A percentile compares a stretch with the other conserved stretches of the same genome.
Conservation (phyloP, 2,113 vertebrate genomes). For the Ictidomys tridecemlineatus region DNA sequence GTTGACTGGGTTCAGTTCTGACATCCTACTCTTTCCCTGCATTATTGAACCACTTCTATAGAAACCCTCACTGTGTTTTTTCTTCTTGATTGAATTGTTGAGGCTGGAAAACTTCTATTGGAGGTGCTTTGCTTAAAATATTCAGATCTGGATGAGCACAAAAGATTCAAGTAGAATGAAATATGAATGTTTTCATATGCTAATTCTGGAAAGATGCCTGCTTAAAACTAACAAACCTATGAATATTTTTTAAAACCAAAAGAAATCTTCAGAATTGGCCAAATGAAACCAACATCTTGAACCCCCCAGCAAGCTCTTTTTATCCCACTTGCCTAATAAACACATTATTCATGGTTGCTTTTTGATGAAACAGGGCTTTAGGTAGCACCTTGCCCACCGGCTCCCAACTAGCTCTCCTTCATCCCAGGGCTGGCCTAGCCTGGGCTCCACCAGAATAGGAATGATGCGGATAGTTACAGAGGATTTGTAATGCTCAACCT, state of each 20-base stretch:
- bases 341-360: neutral
- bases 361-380: neutral
- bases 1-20: neutral
- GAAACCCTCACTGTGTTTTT: neutral
- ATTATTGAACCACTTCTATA: fast-evolving
- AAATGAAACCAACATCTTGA: slow-evolving; percentile 34
- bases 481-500: neutral
- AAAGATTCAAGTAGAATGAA: slow-evolving; percentile 57
- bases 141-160: slow-evolving; percentile 34
- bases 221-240: slow-evolving; percentile 58
- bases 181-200: slow-evolving; percentile 65
- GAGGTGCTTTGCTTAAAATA: slow-evolving; percentile 55
- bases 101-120: neutral
- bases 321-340: neutral
- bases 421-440: neutral
- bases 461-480: fast-evolving
- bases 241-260: slow-evolving; percentile 67
- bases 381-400: neutral
- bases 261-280: slow-evolving; percentile 28
- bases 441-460: neutral
- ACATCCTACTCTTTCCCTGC: neutral
- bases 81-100: neutral
- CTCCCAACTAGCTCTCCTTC: too few relatives aligned
- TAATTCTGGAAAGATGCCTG: slow-evolving; percentile 22
- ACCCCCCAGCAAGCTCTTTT: neutral